Conservation (phyloP, 2,797 vertebrate genomes). For the Limosa lapponica region DNA sequence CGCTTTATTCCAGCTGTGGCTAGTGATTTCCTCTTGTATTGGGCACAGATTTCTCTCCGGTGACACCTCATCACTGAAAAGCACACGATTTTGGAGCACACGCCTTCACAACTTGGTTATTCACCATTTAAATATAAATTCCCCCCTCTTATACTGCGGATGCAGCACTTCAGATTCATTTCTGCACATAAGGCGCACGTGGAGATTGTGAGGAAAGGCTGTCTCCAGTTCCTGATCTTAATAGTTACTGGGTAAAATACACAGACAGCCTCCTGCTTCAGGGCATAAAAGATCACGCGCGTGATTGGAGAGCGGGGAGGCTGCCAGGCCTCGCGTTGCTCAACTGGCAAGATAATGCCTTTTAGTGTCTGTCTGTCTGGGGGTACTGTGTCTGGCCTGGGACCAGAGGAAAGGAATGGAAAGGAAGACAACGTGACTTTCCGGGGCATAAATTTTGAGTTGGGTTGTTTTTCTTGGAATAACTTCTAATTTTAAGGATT, state of each 20-base stretch:
- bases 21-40: background rate
- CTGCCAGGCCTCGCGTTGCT: background rate
- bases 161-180: background rate
- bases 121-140: background rate
- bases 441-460: background rate
- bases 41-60: background rate
- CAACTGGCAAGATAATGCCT: background rate
- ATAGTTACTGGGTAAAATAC: background rate
- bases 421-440: background rate
- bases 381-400: background rate
- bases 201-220: background rate
- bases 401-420: background rate
- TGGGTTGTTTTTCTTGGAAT: background rate
- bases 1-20: background rate
- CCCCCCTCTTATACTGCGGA: background rate
- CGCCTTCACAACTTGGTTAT: background rate
- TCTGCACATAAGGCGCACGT: too few relatives aligned
- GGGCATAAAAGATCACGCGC: background rate
- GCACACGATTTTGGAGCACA: background rate
- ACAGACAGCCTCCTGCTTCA: background rate
- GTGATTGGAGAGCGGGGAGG: accelerated
- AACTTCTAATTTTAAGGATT: background rate
- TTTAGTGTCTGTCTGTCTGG: background rate
- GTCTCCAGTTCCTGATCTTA: background rate
- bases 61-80: background rate